Conservation (phyloP, 2,888 invertebrate species). For the Sphaerolaimus hirsutus region DNA sequence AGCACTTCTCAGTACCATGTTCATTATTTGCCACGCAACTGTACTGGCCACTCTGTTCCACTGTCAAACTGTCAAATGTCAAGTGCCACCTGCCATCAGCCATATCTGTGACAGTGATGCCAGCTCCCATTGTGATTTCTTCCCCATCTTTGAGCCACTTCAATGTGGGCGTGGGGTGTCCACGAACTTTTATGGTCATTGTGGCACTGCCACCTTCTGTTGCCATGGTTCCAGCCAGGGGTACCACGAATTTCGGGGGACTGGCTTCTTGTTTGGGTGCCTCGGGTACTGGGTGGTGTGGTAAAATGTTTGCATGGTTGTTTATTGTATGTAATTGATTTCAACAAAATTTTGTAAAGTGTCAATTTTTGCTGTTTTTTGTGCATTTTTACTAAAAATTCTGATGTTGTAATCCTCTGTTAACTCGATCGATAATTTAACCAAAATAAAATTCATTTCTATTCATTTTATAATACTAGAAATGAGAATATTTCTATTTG, state of each 20-base stretch:
- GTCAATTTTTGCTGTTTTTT: no score
- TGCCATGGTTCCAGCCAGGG: constrained; percentile 17
- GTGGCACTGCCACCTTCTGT: constrained; percentile 48
- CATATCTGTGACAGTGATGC: constrained; percentile 28
- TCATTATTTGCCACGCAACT: constrained; percentile 40
- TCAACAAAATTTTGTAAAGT: no score
- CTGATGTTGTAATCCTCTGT: no score
- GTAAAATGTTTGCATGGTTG: no score
- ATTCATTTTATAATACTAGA: no score
- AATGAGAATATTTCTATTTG: no score
- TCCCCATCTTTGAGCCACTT: constrained; percentile 22
- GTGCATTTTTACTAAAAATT: no score
- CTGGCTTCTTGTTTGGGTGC: constrained; percentile 10
- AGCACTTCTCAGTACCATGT: constrained; percentile 50
- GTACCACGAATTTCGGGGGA: constrained; percentile 26
- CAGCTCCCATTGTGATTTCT: not conserved
- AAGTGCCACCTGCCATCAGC: constrained; percentile 46
- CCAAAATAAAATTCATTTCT: no score
- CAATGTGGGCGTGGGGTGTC: constrained; percentile 27
- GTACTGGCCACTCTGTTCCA: constrained; percentile 43
- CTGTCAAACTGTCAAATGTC: constrained; percentile 43
- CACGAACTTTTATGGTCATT: constrained; percentile 26
- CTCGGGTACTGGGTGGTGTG: not conserved
- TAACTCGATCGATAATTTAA: no score
- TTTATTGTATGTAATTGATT: no score